These are phyloP conservation scores for Pantherophis alleghaniensis DNA, from an alignment of 2,797 vertebrate species.

Conservation along the genomic window DNA sequence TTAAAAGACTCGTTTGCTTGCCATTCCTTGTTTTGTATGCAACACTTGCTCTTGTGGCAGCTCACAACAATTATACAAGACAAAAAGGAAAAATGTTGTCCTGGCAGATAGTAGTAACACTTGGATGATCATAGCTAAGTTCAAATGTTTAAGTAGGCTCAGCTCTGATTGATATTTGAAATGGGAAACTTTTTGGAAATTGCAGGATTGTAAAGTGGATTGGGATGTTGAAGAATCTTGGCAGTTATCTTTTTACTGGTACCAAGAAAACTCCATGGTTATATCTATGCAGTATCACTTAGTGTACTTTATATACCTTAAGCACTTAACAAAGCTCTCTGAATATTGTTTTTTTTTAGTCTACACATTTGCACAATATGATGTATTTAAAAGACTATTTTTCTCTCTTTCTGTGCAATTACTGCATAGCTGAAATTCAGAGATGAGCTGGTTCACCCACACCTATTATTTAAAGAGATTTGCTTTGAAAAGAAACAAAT, in stretches of 20 bases:
- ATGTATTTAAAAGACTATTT: constrained; percentile 23
- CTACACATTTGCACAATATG: neutral
- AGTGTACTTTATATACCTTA: too few relatives aligned
- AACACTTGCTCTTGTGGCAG: neutral
- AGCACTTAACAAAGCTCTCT: too few relatives aligned
- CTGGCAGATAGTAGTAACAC: constrained; percentile 12
- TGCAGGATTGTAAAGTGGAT: neutral
- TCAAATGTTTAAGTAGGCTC: too few relatives aligned
- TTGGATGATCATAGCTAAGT: too few relatives aligned
- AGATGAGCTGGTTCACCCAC: constrained; percentile 36
- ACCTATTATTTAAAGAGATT: constrained; percentile 21
- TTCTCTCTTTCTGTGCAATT: constrained; percentile 4
- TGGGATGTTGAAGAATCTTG: neutral
- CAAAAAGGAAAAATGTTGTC: too few relatives aligned
- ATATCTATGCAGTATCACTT: too few relatives aligned
- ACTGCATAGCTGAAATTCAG: constrained; percentile 3
- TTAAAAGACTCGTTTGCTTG: neutral
- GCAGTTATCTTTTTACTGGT: constrained; percentile 14
- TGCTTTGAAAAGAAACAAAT: neutral
- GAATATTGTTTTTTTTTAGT: too few relatives aligned
- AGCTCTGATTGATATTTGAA: too few relatives aligned
- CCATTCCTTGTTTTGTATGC: neutral
- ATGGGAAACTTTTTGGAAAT: neutral
- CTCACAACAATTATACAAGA: too few relatives aligned
- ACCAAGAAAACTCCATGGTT: constrained; percentile 20